Base-by-base conservation (phyloP, 2,113 vertebrate genomes). In the Chloropsis cyanopogon region DNA sequence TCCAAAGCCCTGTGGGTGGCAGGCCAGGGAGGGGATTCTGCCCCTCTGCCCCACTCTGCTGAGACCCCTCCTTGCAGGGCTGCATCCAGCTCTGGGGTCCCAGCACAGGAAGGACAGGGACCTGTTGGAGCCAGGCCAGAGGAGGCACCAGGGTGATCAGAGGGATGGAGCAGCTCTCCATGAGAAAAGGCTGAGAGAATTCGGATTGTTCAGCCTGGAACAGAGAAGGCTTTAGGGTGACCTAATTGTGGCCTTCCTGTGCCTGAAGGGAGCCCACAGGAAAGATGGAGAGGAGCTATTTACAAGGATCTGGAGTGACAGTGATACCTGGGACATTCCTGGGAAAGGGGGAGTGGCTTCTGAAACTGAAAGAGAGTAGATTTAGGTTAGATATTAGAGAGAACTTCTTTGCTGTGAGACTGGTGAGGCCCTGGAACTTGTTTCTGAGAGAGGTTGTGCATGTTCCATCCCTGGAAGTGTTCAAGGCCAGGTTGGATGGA, bases 191-290 rank as follows among this genome's bases (percentile, higher is more conserved):
- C 33, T 83, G 39, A 1, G 28, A 53, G 17, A 83, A 0, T 0
- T 56, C 22, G 18, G 7, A 3, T 16, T 70, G 31, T 33, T 70
- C 14, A 7, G 18, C 0, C 5, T 37, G 25, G 15, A 21, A 0
- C 1, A 31, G 11, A 42, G 18, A 3, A 28, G 15, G 6, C 3
- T 50, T 0, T 33, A 8, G 11, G 10, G 1, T 23, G 10, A 31
- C 2, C 5, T 3, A 4, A 19, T 16, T 65, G 31, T 1, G 0
- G 0, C 7, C 6, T 57, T n/a, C 1, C 26, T 29, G 12, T 7
- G 0, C 21, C 31, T 63, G 15, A 49, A 77, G 4, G 35, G 4
- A 70, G 10, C 2, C 4, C 0, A 20, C 6, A 50, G 11, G 18
- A 63, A 37, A 37, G 19, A 33, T 17, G 12, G 31, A 13, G 10